Base-by-base conservation (phyloP, 30 jellyfish, hydroid and myxozoan genomes). In the Aurelia aurita complex sp. Pacific region DNA sequence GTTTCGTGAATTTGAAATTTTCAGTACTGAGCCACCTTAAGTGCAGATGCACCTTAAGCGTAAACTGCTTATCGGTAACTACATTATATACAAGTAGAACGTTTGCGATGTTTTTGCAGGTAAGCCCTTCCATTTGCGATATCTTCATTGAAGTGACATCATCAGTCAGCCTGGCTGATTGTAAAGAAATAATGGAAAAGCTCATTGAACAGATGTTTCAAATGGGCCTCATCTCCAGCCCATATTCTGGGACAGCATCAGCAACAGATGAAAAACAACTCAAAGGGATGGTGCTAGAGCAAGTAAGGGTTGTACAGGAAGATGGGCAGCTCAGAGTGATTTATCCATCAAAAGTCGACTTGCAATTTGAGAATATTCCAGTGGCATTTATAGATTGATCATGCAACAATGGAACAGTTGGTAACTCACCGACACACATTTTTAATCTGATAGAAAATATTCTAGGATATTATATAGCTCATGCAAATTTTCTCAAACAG, bases 111-210 rank as follows among this genome's bases (percentile, higher is more conserved):
- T 81, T 19, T 53, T 83, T 80, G 36, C 79, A 91, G 97, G 67
- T 86, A 7, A 61, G 67, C 63, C 86, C 96, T n/a, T 64, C 92
- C 1, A 84, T 91, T 13, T 52, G 85, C 57, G 97, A 91, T 69
- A 73, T 91, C 64, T 82, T 91, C 34, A 67, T 91, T 3, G 97
- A 91, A 52, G 96, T 91, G 36, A 77, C 97, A 18, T 91, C 97
- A 64, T 77, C 97, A 34, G 89, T 80, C 72, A 91, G 96, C 73
- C 74, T 91, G 50, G 89, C 97, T 23, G 90, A 79, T 29, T 91
- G 97, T 80, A 91, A 91, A 74, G 80, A 53, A 50, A 84, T 83
- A 3, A 86, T 91, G 90, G 97, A 91, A 76, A 86, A 67, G 81
- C 67, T 91, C 12, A 80, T 91, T n/a, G 80, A 80, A 71, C 80